Evolutionary conservation across 2,888 invertebrate species (phyloP).

Genomic region (Folsomia manolachei): DNA sequence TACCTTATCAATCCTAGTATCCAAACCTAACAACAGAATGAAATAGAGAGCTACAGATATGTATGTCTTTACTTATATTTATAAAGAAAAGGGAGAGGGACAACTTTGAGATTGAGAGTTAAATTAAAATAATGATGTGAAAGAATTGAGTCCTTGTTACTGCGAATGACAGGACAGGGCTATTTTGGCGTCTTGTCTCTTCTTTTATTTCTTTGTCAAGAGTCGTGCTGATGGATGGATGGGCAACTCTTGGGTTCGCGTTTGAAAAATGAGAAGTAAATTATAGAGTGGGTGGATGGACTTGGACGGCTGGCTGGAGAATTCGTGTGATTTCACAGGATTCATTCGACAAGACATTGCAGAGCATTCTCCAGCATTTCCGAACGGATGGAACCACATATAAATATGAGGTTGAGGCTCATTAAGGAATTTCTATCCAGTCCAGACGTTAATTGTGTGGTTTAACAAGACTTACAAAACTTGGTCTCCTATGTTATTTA

Average conservation of each 20-base stretch:
- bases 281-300: conserved; percentile 14
- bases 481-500: not conserved
- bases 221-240: conserved; percentile 19
- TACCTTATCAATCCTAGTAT: no score
- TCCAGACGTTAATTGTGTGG: conserved; percentile 17
- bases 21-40: not conserved
- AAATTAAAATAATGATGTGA: conserved; percentile 6
- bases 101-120: conserved; percentile 15
- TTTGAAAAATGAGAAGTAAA: conserved; percentile 25
- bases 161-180: conserved; percentile 16
- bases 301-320: not conserved
- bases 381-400: not conserved
- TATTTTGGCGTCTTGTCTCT: conserved; percentile 15
- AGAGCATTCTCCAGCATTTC: conserved; percentile 2
- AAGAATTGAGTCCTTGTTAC: conserved; percentile 20
- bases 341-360: not conserved
- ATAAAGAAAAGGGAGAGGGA: conserved; percentile 9
- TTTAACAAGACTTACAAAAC: not conserved
- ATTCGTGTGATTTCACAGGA: conserved; percentile 1
- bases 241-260: not conserved
- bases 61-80: not conserved
- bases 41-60: no score
- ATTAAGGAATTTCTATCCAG: conserved; percentile 15
- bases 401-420: not conserved
- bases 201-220: conserved; percentile 14